These are phyloP conservation scores for Pandion haliaetus DNA, from an alignment of 2,113 vertebrate species.

Conservation along the genomic window DNA sequence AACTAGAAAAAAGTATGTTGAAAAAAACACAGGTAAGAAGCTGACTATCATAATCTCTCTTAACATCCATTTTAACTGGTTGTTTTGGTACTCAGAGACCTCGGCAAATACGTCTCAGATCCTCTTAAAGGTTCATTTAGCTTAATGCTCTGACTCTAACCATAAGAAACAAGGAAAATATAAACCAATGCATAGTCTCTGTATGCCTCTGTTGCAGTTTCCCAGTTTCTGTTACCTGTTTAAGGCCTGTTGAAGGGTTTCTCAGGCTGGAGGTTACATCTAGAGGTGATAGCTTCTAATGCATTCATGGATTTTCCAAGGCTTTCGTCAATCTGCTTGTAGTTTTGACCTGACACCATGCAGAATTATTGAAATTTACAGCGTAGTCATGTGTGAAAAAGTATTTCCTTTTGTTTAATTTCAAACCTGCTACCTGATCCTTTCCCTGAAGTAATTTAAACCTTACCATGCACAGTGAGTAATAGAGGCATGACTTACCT, in stretches of 20 bases:
- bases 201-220: not conserved
- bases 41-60: not conserved
- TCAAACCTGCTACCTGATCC: not conserved
- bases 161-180: not conserved
- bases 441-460: not conserved
- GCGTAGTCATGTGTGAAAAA: not conserved
- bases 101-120: not conserved
- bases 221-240: not conserved
- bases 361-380: not conserved
- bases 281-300: not conserved
- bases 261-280: not conserved
- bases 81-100: not conserved
- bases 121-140: not conserved
- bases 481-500: not conserved
- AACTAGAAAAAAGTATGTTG: not conserved
- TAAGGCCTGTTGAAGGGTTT: not conserved
- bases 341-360: not conserved
- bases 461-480: not conserved
- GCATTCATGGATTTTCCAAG: not conserved
- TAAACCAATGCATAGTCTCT: not conserved
- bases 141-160: not conserved
- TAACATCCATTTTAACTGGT: not conserved
- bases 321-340: not conserved
- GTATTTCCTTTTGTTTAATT: not conserved
- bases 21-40: not conserved